Base-by-base conservation (phyloP, 2,113 vertebrate species). In the Gymnarchus niloticus region DNA sequence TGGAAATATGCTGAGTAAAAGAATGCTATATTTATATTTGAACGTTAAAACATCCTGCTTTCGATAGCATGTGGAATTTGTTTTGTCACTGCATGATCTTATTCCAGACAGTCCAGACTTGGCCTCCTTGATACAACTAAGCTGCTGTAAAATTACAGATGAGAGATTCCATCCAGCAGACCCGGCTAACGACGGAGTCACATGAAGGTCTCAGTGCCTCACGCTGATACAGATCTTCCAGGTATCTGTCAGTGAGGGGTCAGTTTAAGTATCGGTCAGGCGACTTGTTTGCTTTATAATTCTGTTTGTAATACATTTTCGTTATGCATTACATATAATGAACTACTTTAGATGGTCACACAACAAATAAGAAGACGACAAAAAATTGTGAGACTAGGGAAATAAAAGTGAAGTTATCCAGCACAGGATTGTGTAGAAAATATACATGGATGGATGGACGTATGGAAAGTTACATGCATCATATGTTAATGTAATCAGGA, bases 41-140 rank as follows among this genome's bases (percentile, higher is more conserved):
- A 10, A 21, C 57, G 54, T 12, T 37, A 56, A 21, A 21, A 37
- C 7, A 2, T n/a, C 49, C 25, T 56, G 51, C 19, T 17, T 37
- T 54, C 6, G 10, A 56, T 14, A 54, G 51, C 44, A 44, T 69
- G 65, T 78, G 52, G 69, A 85, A 86, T 59, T 0, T 77, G 57
- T 52, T 59, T 78, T 69, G 28, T 89, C 12, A 19, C 73, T 23
- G 65, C 1, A 14, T 78, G 80, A 52, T 33, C n/a, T 6, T 81
- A 46, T 85, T 84, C 88, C 83, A 73, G 86, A 56, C 69, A 83
- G 85, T 86, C 80, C 77, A 91, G 88, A 92, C 87, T 21, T 61
- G 77, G 23, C 59, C 57, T 85, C 73, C 51, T 86, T 91, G 86
- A 89, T 88, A 84, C 25, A 87, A 28, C 87, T 78, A 81, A 87